These are phyloP conservation scores for Eubucco bourcierii DNA, from an alignment of 2,113 vertebrate genomes.

Conservation along the genomic window DNA sequence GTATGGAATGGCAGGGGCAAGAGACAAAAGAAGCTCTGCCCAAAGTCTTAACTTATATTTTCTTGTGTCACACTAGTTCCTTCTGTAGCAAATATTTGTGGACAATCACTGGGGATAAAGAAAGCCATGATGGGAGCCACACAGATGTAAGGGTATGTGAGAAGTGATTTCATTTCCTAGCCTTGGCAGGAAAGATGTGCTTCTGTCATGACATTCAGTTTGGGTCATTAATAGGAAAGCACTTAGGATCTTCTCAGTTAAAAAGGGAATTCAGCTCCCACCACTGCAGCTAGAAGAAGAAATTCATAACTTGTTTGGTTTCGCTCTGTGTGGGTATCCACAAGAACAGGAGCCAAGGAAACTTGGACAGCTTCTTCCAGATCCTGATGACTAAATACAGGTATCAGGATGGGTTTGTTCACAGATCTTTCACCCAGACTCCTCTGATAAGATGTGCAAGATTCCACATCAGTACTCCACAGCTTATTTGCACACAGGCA, in stretches of 20 bases:
- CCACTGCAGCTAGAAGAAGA: background rate
- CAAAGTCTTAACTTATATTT: background rate
- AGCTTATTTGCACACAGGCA: background rate
- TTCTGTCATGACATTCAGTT: background rate
- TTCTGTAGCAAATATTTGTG: slow-evolving; percentile 17
- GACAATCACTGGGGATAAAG: background rate
- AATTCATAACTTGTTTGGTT: background rate
- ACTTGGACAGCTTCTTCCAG: background rate
- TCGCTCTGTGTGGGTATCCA: background rate
- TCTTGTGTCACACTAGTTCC: background rate
- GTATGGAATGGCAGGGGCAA: background rate
- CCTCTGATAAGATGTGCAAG: background rate
- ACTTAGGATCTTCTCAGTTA: background rate
- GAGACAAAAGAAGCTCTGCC: background rate
- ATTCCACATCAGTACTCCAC: background rate
- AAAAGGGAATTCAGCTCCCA: background rate
- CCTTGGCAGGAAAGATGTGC: background rate
- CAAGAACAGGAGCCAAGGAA: background rate
- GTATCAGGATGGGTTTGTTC: background rate
- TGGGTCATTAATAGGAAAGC: background rate
- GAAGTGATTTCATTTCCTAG: background rate
- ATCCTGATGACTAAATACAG: background rate
- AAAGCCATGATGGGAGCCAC: background rate
- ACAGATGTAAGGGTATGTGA: background rate
- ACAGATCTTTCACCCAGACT: background rate